Evolutionary conservation across 1,140 invertebrate genomes (phyloP).

Genomic region (Cydia fagiglandana): DNA sequence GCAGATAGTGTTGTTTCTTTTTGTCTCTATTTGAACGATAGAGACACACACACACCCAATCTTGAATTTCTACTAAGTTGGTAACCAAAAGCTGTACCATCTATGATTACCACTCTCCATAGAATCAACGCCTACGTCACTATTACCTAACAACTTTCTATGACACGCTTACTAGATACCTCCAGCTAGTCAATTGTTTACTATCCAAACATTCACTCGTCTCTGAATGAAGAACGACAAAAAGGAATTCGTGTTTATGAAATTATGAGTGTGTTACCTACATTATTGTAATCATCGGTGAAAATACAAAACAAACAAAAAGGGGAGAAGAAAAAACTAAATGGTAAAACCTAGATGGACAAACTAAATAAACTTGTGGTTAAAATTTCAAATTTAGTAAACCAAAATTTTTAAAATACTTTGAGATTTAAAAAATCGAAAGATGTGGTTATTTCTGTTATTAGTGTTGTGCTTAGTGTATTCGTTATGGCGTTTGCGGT

Average conservation of each 20-base stretch:
- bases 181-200: slow-evolving; percentile 5
- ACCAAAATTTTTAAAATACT: neutral
- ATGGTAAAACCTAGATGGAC: too few relatives aligned
- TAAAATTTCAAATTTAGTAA: neutral
- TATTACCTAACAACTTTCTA: slow-evolving; percentile 15
- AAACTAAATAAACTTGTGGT: too few relatives aligned
- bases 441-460: slow-evolving; percentile 40
- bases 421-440: slow-evolving; percentile 6
- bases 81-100: neutral
- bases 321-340: too few relatives aligned
- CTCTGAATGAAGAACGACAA: neutral
- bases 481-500: slow-evolving; percentile 39
- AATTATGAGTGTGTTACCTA: too few relatives aligned
- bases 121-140: neutral
- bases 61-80: too few relatives aligned
- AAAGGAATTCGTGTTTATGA: too few relatives aligned
- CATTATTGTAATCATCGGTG: too few relatives aligned
- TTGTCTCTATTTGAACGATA: too few relatives aligned
- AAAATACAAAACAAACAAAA: too few relatives aligned
- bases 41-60: too few relatives aligned
- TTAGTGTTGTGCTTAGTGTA: slow-evolving; percentile 41
- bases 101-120: neutral
- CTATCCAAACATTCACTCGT: neutral
- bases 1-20: too few relatives aligned
- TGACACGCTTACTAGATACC: neutral